Evolutionary conservation across 1,140 invertebrate species (phyloP).

Genomic region (Hetaerina americana): DNA sequence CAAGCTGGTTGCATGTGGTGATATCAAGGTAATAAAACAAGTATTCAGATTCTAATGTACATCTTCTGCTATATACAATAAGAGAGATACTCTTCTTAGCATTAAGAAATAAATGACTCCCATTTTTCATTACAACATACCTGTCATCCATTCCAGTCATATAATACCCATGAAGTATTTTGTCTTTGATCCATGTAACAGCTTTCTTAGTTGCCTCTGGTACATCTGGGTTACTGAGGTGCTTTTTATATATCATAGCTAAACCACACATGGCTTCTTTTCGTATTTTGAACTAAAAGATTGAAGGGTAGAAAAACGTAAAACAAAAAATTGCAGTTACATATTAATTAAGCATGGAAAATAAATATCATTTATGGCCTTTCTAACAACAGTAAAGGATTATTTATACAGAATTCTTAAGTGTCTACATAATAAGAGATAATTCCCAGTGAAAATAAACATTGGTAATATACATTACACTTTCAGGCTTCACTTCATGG

Average conservation of each 20-base stretch:
- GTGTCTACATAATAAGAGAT: too few relatives aligned
- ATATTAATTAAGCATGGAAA: not conserved
- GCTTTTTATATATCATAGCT: slow-evolving; percentile 87
- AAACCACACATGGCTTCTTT: slow-evolving; percentile 88
- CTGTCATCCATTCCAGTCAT: slow-evolving; percentile 61
- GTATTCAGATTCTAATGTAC: too few relatives aligned
- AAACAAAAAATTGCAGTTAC: not conserved
- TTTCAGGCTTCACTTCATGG: too few relatives aligned
- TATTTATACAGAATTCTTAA: too few relatives aligned
- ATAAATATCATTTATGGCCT: not conserved
- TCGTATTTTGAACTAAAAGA: slow-evolving; percentile 75
- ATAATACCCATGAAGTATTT: slow-evolving; percentile 88
- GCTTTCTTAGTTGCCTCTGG: slow-evolving; percentile 77
- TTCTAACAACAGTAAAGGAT: not conserved
- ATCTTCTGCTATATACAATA: too few relatives aligned
- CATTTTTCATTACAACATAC: slow-evolving; percentile 23
- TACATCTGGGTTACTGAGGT: slow-evolving; percentile 68
- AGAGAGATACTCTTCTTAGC: too few relatives aligned
- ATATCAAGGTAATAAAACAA: too few relatives aligned
- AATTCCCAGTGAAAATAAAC: too few relatives aligned
- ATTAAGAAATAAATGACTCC: too few relatives aligned
- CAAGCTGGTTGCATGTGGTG: too few relatives aligned
- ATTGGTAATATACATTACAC: too few relatives aligned
- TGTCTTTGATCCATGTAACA: slow-evolving; percentile 94
- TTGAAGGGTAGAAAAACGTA: not conserved